Evolutionary conservation across 1,140 invertebrate species (phyloP).

Genomic region (Lasaia peninsularis): DNA sequence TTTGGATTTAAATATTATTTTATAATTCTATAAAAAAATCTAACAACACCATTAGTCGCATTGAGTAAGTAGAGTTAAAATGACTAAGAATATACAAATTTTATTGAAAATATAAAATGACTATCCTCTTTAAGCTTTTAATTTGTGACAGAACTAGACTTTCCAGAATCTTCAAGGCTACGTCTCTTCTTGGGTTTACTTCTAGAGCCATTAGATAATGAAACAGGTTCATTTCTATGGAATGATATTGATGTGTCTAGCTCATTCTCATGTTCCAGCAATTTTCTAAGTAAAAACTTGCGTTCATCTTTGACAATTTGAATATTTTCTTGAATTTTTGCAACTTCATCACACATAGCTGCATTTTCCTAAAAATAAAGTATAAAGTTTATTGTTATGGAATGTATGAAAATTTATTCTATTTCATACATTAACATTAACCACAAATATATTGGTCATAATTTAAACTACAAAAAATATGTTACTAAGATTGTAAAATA

Average conservation of each 20-base stretch:
- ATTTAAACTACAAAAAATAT: too few relatives aligned
- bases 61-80: too few relatives aligned
- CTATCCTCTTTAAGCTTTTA: too few relatives aligned
- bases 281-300: conserved; percentile 83
- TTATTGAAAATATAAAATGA: too few relatives aligned
- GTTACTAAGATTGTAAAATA: too few relatives aligned
- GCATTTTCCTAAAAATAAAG: conserved; percentile 83
- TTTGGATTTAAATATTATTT: too few relatives aligned
- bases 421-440: not conserved
- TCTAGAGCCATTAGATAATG: conserved; percentile 48
- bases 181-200: conserved; percentile 56
- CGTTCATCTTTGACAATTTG: conserved; percentile 86
- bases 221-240: conserved; percentile 40
- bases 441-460: too few relatives aligned
- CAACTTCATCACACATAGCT: conserved; percentile 88
- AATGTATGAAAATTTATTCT: too few relatives aligned
- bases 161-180: conserved; percentile 37
- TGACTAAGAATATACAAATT: too few relatives aligned
- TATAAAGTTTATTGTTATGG: too few relatives aligned
- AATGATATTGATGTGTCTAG: conserved; percentile 59
- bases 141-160: conserved; percentile 1
- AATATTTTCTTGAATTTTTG: conserved; percentile 86
- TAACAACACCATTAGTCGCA: too few relatives aligned
- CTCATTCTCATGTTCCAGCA: conserved; percentile 81
- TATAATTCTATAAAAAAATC: too few relatives aligned